Conservation (phyloP, 2,888 invertebrate species). For the Synergus itoensis region DNA sequence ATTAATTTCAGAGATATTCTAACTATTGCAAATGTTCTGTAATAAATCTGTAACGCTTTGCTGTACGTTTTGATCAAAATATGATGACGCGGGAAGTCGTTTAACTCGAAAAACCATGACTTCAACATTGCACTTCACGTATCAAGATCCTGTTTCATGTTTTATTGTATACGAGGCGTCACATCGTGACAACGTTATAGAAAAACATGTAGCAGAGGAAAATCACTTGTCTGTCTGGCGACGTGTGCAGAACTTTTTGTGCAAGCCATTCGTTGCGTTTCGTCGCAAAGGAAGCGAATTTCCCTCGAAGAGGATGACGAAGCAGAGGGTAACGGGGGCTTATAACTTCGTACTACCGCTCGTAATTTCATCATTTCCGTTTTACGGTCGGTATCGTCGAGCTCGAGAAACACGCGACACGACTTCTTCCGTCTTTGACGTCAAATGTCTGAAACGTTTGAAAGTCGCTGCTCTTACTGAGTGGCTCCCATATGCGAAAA, state of each 20-base stretch:
- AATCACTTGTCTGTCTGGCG: constrained; percentile 37
- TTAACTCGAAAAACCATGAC: neutral
- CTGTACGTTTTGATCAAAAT: neutral
- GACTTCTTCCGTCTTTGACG: constrained; percentile 60
- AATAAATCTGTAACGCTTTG: neutral
- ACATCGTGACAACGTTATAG: neutral
- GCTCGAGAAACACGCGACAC: constrained; percentile 57
- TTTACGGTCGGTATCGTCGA: constrained; percentile 59
- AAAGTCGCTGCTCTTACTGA: constrained; percentile 54
- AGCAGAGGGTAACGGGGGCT: constrained; percentile 51
- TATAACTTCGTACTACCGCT: constrained; percentile 58
- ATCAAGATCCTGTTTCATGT: constrained; percentile 16
- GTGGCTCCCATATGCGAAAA: constrained; percentile 49
- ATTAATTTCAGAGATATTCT: too few relatives aligned
- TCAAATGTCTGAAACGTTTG: constrained; percentile 59
- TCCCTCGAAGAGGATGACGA: constrained; percentile 45
- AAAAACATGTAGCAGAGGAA: neutral
- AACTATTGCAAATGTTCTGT: too few relatives aligned
- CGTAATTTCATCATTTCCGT: constrained; percentile 67
- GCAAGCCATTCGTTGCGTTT: constrained; percentile 45
- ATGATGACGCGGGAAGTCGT: neutral
- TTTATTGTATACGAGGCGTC: constrained; percentile 2
- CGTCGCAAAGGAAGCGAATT: constrained; percentile 49
- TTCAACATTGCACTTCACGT: constrained; percentile 7
- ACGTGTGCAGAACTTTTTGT: constrained; percentile 46